phyloP scores from a whole-genome alignment of 2,113 vertebrate genomes.

The Pteropus alecto region DNA sequence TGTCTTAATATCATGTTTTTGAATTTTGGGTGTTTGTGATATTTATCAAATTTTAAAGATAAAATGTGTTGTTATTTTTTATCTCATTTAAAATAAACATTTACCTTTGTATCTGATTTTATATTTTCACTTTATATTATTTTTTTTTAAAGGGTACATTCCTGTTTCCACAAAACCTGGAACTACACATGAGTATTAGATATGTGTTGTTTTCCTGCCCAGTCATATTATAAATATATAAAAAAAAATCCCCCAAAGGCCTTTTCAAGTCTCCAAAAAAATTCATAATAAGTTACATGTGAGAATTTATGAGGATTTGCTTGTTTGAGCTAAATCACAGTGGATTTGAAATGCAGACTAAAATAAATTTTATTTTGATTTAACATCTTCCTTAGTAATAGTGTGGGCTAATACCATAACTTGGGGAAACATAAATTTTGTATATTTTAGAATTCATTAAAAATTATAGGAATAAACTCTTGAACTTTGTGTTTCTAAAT shows the following conservation, averaged over 20 bases:
- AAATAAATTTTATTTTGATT: conserved; percentile 31
- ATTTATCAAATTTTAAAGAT: background rate
- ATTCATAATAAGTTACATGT: background rate
- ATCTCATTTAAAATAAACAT: background rate
- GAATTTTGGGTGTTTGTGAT: background rate
- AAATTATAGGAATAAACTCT: background rate
- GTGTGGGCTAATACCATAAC: background rate
- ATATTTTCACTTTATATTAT: background rate
- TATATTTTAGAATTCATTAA: background rate
- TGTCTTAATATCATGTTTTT: background rate
- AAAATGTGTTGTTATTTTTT: background rate
- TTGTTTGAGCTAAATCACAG: background rate
- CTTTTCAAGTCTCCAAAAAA: background rate
- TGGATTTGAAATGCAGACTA: background rate
- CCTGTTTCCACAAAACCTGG: background rate
- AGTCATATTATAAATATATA: background rate
- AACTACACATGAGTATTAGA: background rate
- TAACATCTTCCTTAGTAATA: conserved; percentile 8
- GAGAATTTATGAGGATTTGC: background rate
- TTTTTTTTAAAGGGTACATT: background rate
- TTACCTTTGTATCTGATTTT: background rate
- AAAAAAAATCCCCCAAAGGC: background rate
- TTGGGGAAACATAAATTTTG: background rate
- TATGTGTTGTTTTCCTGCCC: background rate
- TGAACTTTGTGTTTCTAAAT: background rate